A percentile compares a stretch with the other conserved stretches of the same genome.
phyloP scores from a whole-genome alignment of 1,140 invertebrate species.

The Calosoma granatense region DNA sequence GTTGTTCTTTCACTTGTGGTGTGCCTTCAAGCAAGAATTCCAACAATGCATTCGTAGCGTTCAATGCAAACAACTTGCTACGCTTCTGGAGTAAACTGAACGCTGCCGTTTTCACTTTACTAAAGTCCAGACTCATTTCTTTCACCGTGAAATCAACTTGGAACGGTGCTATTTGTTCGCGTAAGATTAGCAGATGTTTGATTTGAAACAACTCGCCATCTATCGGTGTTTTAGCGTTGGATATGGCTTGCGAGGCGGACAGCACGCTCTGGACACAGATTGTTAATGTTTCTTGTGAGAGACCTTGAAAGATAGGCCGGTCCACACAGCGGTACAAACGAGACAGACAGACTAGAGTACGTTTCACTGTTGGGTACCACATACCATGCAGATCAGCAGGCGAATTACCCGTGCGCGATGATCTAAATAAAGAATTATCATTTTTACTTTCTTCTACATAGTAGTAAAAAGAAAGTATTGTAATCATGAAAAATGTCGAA shows the following conservation, averaged over 20 bases:
- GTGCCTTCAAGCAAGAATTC: conserved; percentile 87
- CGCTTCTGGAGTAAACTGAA: conserved; percentile 78
- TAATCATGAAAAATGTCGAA: no score
- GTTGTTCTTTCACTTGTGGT: conserved; percentile 82
- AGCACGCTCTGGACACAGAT: conserved; percentile 86
- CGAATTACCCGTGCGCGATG: conserved; percentile 19
- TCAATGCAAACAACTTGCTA: conserved; percentile 76
- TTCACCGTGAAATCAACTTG: conserved; percentile 92
- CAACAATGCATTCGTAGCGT: conserved; percentile 81
- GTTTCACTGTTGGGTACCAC: conserved; percentile 97
- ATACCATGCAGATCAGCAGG: conserved; percentile 93
- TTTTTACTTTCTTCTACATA: background rate
- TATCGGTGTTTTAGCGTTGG: conserved; percentile 54
- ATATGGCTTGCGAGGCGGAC: conserved; percentile 60
- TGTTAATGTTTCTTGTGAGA: conserved; percentile 90
- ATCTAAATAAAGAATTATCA: background rate
- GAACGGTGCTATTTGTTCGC: conserved; percentile 97
- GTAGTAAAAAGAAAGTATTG: no score
- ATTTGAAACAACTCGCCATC: conserved; percentile 95
- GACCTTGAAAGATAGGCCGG: conserved; percentile 86
- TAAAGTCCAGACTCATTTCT: conserved; percentile 88
- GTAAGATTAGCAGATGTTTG: conserved; percentile 91
- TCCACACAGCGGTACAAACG: conserved; percentile 93
- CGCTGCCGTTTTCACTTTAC: conserved; percentile 75
- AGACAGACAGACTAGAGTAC: conserved; percentile 90